A percentile compares a stretch with the other conserved stretches of the same genome.
These are phyloP conservation scores for Ctenicera cuprea DNA, from an alignment of 2,888 invertebrate genomes.

Conservation along the genomic window DNA sequence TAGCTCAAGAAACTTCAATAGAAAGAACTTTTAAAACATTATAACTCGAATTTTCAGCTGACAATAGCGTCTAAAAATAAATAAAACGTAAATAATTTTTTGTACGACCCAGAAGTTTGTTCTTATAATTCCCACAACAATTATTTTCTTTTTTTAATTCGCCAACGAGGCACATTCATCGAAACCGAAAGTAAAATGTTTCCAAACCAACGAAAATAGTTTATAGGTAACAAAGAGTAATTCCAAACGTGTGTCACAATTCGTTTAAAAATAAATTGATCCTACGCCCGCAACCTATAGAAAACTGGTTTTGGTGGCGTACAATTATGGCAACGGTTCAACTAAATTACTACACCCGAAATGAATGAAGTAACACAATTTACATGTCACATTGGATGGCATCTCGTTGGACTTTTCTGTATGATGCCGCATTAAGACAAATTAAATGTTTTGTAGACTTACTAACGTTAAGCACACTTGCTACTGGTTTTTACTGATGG, in stretches of 20 bases:
- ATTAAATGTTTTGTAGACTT: slow-evolving; percentile 47
- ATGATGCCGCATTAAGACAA: slow-evolving; percentile 39
- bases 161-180: too few relatives aligned
- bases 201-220: too few relatives aligned
- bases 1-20: too few relatives aligned
- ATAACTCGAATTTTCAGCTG: too few relatives aligned
- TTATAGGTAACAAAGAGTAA: not conserved
- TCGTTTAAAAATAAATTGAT: slow-evolving; percentile 15
- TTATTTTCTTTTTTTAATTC: too few relatives aligned
- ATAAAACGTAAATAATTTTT: too few relatives aligned
- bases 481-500: slow-evolving; percentile 10
- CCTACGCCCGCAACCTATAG: slow-evolving; percentile 3
- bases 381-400: slow-evolving; percentile 41
- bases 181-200: too few relatives aligned
- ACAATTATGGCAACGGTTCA: slow-evolving; percentile 19
- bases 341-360: slow-evolving; percentile 30
- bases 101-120: too few relatives aligned
- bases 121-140: too few relatives aligned
- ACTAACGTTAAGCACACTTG: slow-evolving; percentile 20
- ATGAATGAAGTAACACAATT: slow-evolving; percentile 44
- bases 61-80: too few relatives aligned
- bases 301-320: slow-evolving; percentile 12
- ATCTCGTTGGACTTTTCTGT: slow-evolving; percentile 28
- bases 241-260: not conserved
- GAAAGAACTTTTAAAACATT: too few relatives aligned